Evolutionary conservation across 2,797 vertebrate species (phyloP).

Genomic region (Neosilurus hyrtlii): DNA sequence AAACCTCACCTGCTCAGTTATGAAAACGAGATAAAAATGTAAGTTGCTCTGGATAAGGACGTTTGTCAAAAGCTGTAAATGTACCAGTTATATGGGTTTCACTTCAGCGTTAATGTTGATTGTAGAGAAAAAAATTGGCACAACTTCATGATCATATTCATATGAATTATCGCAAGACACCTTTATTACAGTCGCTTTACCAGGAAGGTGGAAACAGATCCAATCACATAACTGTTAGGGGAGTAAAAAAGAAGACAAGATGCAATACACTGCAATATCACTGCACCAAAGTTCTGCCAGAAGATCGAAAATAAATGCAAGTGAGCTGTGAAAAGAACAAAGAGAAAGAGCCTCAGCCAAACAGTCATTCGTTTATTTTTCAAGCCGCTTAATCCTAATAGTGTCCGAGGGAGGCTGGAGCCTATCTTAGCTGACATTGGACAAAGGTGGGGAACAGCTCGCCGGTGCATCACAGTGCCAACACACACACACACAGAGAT

Average conservation of each 20-base stretch:
- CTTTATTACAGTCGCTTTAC: background rate
- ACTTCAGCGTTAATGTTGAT: background rate
- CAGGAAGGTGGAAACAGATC: background rate
- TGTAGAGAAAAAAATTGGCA: background rate
- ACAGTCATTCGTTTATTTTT: background rate
- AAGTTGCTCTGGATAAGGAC: too few species aligned
- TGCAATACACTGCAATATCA: background rate
- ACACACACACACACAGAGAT: background rate
- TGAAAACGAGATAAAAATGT: too few species aligned
- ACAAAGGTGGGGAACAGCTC: too few species aligned
- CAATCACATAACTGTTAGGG: constrained; percentile 1
- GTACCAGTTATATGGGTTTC: background rate
- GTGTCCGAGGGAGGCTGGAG: too few species aligned
- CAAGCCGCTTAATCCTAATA: too few species aligned
- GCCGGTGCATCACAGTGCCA: too few species aligned
- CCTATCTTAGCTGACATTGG: too few species aligned
- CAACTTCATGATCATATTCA: background rate
- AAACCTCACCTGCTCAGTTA: too few species aligned
- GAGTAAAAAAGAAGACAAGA: background rate
- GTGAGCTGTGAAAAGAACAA: background rate
- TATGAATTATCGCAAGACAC: background rate
- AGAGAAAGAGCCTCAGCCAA: background rate
- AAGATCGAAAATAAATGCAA: constrained; percentile 7
- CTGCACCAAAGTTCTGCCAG: background rate
- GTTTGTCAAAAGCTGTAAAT: too few species aligned